A percentile compares a stretch with the other conserved stretches of the same genome.
phyloP scores from a whole-genome alignment of 2,797 vertebrate genomes.

The Chaunax sp. region DNA sequence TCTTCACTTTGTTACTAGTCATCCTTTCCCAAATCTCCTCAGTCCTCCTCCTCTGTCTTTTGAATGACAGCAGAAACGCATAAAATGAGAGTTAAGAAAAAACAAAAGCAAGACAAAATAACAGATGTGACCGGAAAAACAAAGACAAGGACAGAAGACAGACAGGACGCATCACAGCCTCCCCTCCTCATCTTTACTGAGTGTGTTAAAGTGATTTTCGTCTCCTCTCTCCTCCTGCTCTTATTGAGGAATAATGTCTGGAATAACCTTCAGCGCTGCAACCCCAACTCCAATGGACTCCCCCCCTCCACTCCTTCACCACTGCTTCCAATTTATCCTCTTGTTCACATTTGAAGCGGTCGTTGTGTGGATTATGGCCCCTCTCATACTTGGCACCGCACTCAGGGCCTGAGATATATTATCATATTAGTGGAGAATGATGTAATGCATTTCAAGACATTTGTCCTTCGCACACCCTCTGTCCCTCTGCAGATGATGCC shows the following conservation, averaged over 20 bases:
- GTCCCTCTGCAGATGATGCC: constrained; percentile 76
- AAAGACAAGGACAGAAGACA: constrained; percentile 44
- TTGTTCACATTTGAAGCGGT: constrained; percentile 64
- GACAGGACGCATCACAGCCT: constrained; percentile 23
- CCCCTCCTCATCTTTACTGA: constrained; percentile 34
- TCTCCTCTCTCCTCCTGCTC: constrained; percentile 52
- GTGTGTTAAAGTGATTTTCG: constrained; percentile 48
- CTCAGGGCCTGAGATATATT: constrained; percentile 69
- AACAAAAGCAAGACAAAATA: no score
- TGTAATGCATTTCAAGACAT: constrained; percentile 78
- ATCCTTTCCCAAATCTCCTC: not conserved
- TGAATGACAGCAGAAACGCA: no score
- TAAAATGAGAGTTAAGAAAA: no score
- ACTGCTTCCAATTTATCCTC: constrained; percentile 66
- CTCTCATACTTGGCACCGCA: constrained; percentile 65
- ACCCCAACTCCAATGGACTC: constrained; percentile 39
- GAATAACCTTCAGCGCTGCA: constrained; percentile 75
- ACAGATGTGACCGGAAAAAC: constrained; percentile 8
- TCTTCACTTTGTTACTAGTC: not conserved
- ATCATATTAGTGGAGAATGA: constrained; percentile 80
- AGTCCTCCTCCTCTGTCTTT: not conserved
- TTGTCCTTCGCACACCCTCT: constrained; percentile 82
- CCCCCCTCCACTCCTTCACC: not conserved
- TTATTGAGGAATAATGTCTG: constrained; percentile 69
- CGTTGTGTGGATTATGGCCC: constrained; percentile 71